These are phyloP conservation scores for Tragopan temminckii DNA, from an alignment of 2,797 vertebrate species.

Conservation along the genomic window DNA sequence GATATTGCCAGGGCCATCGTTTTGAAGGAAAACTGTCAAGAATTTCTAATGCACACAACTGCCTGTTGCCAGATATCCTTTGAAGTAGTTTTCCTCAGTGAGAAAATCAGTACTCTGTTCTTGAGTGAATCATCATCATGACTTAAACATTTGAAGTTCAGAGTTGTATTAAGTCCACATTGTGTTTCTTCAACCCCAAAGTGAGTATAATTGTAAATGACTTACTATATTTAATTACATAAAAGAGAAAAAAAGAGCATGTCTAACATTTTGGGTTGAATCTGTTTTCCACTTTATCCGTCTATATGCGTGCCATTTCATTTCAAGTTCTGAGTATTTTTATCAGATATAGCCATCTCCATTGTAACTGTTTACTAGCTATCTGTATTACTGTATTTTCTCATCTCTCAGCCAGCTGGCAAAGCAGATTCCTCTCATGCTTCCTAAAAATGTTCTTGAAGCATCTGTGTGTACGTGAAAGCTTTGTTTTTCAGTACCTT, in stretches of 20 bases:
- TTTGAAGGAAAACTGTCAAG: neutral
- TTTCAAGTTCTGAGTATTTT: neutral
- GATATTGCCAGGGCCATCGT: accelerated
- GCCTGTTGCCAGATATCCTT: neutral
- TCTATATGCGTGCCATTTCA: neutral
- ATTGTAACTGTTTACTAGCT: neutral
- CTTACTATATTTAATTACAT: neutral
- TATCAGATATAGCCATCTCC: neutral
- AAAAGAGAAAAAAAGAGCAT: neutral
- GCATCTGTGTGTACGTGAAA: neutral
- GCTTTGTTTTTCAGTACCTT: neutral
- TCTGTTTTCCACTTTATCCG: neutral
- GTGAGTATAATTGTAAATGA: neutral
- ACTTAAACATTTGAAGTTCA: neutral
- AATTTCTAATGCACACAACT: neutral
- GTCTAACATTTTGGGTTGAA: neutral
- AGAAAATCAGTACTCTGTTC: neutral
- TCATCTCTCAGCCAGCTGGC: neutral
- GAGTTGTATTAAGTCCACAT: neutral
- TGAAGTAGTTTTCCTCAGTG: neutral
- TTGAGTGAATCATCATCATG: neutral
- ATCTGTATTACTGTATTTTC: neutral
- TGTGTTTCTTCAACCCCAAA: neutral
- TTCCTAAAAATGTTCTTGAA: neutral
- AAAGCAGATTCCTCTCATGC: neutral